Conservation (phyloP, 2,888 invertebrate genomes). For the Nomada ruficornis region DNA sequence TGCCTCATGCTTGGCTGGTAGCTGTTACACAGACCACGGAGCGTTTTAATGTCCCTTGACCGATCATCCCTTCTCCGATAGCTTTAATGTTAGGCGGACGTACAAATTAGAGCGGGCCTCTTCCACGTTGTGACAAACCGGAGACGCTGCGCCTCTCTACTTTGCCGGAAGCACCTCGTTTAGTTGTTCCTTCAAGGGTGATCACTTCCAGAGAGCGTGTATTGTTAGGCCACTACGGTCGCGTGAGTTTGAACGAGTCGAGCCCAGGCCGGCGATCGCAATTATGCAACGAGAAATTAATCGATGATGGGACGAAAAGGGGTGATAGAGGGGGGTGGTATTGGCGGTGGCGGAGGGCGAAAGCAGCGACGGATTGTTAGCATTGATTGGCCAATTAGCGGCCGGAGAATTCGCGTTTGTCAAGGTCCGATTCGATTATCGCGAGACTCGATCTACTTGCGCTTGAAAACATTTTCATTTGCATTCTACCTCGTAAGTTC, state of each 20-base stretch:
- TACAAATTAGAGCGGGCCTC: constrained; percentile 30
- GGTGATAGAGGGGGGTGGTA: neutral
- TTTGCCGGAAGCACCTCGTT: constrained; percentile 52
- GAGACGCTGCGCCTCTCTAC: constrained; percentile 43
- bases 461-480: neutral
- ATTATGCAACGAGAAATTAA: constrained; percentile 68
- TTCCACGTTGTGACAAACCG: constrained; percentile 30
- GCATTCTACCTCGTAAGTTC: neutral
- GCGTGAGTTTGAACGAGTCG: constrained; percentile 58
- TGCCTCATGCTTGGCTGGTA: constrained; percentile 16
- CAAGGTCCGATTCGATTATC: constrained; percentile 34
- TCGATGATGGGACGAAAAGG: constrained; percentile 28
- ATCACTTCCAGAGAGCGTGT: constrained; percentile 33
- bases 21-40: constrained; percentile 40
- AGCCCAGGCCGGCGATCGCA: constrained; percentile 66
- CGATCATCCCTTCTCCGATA: constrained; percentile 43
- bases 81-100: constrained; percentile 45
- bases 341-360: constrained; percentile 10
- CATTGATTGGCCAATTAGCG: constrained; percentile 60
- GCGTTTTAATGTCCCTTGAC: constrained; percentile 44
- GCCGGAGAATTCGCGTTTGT: constrained; percentile 33
- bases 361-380: constrained; percentile 73
- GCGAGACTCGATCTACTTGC: constrained; percentile 7
- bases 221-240: constrained; percentile 60
- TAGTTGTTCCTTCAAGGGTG: constrained; percentile 42